Evolutionary conservation across 2,113 vertebrate genomes (phyloP), one percentile per base, ranked within the genome.

Genomic region (Brachyhypopomus gauderio): DNA sequence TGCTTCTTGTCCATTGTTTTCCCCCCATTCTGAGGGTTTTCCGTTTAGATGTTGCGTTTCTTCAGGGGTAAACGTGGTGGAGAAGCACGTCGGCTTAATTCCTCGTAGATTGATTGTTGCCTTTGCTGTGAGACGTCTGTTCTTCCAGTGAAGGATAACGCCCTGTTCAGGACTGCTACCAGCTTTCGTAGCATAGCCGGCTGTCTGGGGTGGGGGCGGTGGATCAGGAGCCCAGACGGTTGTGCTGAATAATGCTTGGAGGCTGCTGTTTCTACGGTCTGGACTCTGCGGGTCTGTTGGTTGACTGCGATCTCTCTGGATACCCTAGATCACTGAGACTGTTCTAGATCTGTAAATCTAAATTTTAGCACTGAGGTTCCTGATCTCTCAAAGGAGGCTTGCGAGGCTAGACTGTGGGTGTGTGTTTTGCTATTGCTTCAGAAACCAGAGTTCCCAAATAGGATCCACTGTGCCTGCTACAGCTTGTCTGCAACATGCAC

Each of bases 181-280:
- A 2, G 52, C 4, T 17, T 27, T 9, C 9, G 16, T 22, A 2
- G 8, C 9, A 8, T 5, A 3, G 9, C 52, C 2, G 11, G 3
- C 71, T 17, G 55, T 81, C 79, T 81, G 79, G 62, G 63, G n/a
- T 30, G 36, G 60, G 60, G 6, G 30, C 19, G 58, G 3, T 3
- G 66, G 22, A 52, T 25, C 52, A 3, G 3, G 64, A 36, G 1
- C 66, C 16, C 79, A 80, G 72, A 75, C 59, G 72, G 62, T 17
- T 17, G 14, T 19, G 58, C 0, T 48, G 77, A 79, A 23, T 27
- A 79, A 62, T 72, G 11, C 3, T 22, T 17, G 17, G 11, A 27
- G 19, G 6, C 30, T 17, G 19, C 14, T 3, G 1, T 67, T n/a
- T 14, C 12, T 36, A 5, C 7, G 2, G n/a, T 11, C 9, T 38